Evolutionary conservation across 2,797 vertebrate species (phyloP), one percentile per base, ranked within the genome.

Genomic region (Poeciliopsis paucimaculata): DNA sequence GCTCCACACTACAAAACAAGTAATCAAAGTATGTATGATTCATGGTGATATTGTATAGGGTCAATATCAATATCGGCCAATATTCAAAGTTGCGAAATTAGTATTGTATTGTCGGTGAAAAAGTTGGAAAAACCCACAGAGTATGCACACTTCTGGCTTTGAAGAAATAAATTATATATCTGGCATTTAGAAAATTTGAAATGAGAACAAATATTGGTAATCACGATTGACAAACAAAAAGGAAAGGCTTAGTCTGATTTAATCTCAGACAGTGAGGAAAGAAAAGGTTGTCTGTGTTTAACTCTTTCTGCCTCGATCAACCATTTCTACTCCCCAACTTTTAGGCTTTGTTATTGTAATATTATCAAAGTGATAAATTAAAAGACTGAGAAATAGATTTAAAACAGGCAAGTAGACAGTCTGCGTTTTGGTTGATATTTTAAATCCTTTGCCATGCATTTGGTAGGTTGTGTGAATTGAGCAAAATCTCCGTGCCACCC

Each of bases 401-500:
- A 31, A 11, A 34, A 18, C 18, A 57, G 43, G n/a, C 77, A 60
- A 72, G 31, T 20, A 34, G 28, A 55, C 28, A 53, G 36, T 12
- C n/a, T 60, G 77, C 55, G 4, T 26, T 7, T 47, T 55, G 41
- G 31, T 70, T 45, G 34, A 46, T 74, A 70, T 18, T 31, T 73
- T 72, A 73, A 76, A 26, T 28, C 41, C 47, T 28, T 11, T 64
- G 41, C 72, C 41, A 10, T 36, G 60, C 60, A 34, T 62, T 16
- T 34, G 57, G 36, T 64, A 34, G 60, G 16, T 62, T 70, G 70
- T 55, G 31, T 60, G 71, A 70, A 77, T 79, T 7, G 34, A 36
- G 57, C 28, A 3, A 62, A 16, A 31, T 20, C 16, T 76, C 80
- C 79, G 68, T 20, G 10, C 2, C 76, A 70, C 73, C 81, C 76